Base-by-base conservation (phyloP, 1,140 invertebrate genomes). In the Aphelenchoides avenae region DNA sequence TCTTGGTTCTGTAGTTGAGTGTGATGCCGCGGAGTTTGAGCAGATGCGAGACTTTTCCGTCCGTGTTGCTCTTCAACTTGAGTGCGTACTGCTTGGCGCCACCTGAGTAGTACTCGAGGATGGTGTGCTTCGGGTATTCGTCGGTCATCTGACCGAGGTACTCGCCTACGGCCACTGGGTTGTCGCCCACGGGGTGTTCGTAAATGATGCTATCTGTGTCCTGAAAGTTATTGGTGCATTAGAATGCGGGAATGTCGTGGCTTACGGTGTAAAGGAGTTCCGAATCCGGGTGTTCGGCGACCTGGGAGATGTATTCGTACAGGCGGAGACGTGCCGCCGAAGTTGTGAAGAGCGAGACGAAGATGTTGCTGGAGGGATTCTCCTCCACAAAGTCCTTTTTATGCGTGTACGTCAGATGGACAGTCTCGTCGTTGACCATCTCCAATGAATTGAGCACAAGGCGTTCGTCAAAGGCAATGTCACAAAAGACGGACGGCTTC, bases 21-120 rank as follows among this genome's bases (percentile, higher is more conserved):
- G 49, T 51, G 2, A 51, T 51, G 4, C 49, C 49, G 1, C 49
- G 7, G 0, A 51, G 3, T 51, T 51, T 51, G 11, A 51, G n/a
- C 1, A 51, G 5, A 0, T 9, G 31, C 5, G 31, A 13, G 11
- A 39, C 22, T 51, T 51, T 24, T 51, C 39, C 22, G 37, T 41
- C 33, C 31, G 18, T 2, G 20, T 42, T 37, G 22, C 42, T 20
- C 9, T 37, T 26, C 46, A 48, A 31, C 11, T 37, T 7, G 20
- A 48, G 9, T 48, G 46, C 46, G n/a, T 48, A 48, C 11, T 41
- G 40, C 4, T 41, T 41, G 11, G 22, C 24, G 11, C 40, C 40
- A 6, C 40, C 40, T 11, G 40, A 41, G 4, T 24, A 22, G 11
- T 24, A 41, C 29, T 41, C 40, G 3, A 41, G 40, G 22, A 41